Base-by-base conservation (phyloP, 2,113 vertebrate genomes). In the Xiphophorus hellerii region DNA sequence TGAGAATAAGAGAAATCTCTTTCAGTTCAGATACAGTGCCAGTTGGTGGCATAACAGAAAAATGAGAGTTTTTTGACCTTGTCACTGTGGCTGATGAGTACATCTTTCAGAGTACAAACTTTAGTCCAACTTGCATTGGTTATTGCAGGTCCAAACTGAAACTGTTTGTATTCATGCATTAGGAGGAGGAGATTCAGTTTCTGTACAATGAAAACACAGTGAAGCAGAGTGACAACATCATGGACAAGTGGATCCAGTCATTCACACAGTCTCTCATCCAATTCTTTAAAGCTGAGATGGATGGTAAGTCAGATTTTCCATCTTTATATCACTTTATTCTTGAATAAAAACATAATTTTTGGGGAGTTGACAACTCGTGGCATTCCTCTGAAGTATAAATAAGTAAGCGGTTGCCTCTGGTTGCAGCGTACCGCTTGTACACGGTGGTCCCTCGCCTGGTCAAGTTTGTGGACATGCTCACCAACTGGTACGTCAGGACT, bases 401-500 rank as follows among this genome's bases (percentile, higher is more conserved):
- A 65, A 62, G 17, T 27, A 73, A 22, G 80, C 17, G 14, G 51
- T 35, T 17, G 5, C 69, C 71, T 73, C 28, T 3, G 42, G 76
- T 86, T 92, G 37, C 84, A 99, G 98, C 94, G 60, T 99, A 99
- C 81, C 96, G 94, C 77, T 94, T 99, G 31, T 99, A 99, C 85
- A 98, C 97, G 0, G 98, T 99, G 48, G 98, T 99, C 44, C 98
- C 98, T 65, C 96, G 95, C 61, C 94, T 99, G 20, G 97, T 99
- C 84, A 99, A 97, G 92, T 99, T 97, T 92, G 97, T 99, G 68
- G 98, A 99, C 90, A 91, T 96, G 93, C 94, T 99, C 71, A 99
- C 98, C 86, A 99, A 99, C 87, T 99, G 98, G 98, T 99, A 99
- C 5, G 96, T 99, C 71, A 93, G 98, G 84, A 99, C 96, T 93